These are phyloP conservation scores for Galagoides demidoff DNA, from an alignment of 2,797 vertebrate genomes.

Conservation along the genomic window DNA sequence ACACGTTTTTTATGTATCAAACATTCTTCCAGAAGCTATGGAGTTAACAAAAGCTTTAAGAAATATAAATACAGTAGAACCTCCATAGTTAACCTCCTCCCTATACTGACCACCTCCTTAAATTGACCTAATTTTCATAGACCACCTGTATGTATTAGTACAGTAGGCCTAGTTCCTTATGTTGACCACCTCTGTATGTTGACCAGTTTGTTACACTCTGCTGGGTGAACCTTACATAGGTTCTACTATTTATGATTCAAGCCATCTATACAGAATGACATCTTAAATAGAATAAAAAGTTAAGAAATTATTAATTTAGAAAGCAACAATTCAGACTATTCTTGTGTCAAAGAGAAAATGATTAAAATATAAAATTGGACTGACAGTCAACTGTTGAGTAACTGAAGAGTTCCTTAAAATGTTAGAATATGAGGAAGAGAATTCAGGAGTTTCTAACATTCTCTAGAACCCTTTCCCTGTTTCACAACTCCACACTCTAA, in stretches of 20 bases:
- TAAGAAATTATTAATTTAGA: not conserved
- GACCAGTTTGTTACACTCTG: too few relatives aligned
- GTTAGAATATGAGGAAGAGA: not conserved
- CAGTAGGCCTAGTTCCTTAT: too few relatives aligned
- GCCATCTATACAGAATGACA: not conserved
- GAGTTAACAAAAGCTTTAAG: not conserved
- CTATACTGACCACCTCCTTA: too few relatives aligned
- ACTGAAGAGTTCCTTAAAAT: not conserved
- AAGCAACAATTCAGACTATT: conserved; percentile 42
- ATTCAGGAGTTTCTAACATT: not conserved
- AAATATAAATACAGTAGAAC: not conserved
- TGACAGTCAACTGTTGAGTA: not conserved
- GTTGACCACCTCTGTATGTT: too few relatives aligned
- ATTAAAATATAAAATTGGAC: not conserved
- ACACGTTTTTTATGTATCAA: not conserved
- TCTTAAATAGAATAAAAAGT: not conserved
- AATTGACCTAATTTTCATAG: too few relatives aligned
- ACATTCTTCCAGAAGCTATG: not conserved
- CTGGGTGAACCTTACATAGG: too few relatives aligned
- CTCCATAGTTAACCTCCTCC: too few relatives aligned
- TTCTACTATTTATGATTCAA: not conserved
- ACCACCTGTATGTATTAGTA: too few relatives aligned
- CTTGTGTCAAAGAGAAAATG: not conserved
- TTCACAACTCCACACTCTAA: not conserved
- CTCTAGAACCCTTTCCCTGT: not conserved